These are phyloP conservation scores for Pyrocoelia pectoralis DNA, from an alignment of 2,888 invertebrate genomes.

Conservation along the genomic window DNA sequence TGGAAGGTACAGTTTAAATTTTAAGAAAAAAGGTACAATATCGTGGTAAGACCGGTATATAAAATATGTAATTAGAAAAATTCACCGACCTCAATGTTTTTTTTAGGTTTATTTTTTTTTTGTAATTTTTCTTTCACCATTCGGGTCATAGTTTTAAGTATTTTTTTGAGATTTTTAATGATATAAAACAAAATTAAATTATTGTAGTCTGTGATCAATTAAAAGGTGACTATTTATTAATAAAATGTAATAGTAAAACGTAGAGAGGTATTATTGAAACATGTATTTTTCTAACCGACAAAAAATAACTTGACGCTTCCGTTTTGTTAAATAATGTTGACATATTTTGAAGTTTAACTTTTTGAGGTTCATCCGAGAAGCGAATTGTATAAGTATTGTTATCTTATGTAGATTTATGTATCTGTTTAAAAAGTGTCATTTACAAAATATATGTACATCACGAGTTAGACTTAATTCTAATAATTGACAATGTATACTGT, in stretches of 20 bases:
- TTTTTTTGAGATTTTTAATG: conserved; percentile 37
- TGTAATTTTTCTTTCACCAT: conserved; percentile 34
- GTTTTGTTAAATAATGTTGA: conserved; percentile 54
- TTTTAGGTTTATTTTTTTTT: conserved; percentile 28
- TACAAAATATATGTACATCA: conserved; percentile 56
- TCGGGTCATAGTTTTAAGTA: conserved; percentile 37
- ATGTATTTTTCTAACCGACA: conserved; percentile 57
- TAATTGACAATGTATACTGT: conserved; percentile 55
- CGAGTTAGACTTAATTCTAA: conserved; percentile 50
- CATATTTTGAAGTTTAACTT: conserved; percentile 53
- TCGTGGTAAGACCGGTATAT: conserved; percentile 17
- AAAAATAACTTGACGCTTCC: conserved; percentile 49
- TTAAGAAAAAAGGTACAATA: conserved; percentile 37
- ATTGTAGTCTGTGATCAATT: conserved; percentile 61
- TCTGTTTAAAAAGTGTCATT: conserved; percentile 41
- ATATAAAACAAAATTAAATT: conserved; percentile 50
- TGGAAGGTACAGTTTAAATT: conserved; percentile 36
- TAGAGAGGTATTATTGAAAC: conserved; percentile 55
- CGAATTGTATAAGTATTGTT: conserved; percentile 54
- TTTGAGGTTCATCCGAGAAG: conserved; percentile 49
- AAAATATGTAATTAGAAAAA: conserved; percentile 28
- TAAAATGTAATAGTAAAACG: conserved; percentile 52
- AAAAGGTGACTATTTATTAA: conserved; percentile 61
- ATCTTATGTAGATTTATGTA: conserved; percentile 53
- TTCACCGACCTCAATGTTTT: conserved; percentile 37